These are phyloP conservation scores for Orientallactaga bullata DNA, from an alignment of 2,113 vertebrate genomes.

Conservation along the genomic window DNA sequence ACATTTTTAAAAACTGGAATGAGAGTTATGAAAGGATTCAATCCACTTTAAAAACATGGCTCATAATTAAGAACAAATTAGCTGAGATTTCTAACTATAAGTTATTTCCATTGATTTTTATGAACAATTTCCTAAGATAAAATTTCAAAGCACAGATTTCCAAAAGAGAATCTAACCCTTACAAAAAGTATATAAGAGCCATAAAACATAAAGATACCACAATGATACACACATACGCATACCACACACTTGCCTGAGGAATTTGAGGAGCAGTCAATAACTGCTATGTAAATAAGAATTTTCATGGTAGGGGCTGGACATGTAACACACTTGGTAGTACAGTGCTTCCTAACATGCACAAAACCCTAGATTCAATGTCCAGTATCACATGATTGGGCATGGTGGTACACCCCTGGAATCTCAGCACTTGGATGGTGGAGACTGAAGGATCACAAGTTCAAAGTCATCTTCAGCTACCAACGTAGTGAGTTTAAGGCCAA, in stretches of 20 bases:
- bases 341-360: too few species aligned
- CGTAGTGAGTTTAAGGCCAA: too few species aligned
- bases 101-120: slow-evolving; percentile 19
- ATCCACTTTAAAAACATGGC: not conserved
- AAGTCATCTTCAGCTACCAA: too few species aligned
- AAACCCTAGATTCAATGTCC: too few species aligned
- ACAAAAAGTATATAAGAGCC: not conserved
- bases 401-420: too few species aligned
- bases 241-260: not conserved
- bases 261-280: not conserved
- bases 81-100: not conserved
- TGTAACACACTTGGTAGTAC: not conserved
- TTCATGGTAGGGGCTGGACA: not conserved
- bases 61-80: not conserved
- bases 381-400: too few species aligned
- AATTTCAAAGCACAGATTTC: not conserved
- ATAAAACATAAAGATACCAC: not conserved
- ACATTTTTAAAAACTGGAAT: too few species aligned
- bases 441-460: too few species aligned
- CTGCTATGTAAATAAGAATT: accelerated
- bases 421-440: too few species aligned
- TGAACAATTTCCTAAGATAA: not conserved
- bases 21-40: not conserved
- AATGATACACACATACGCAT: not conserved
- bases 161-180: not conserved